phyloP scores from a whole-genome alignment of 2,888 invertebrate genomes.

The Philonicus albiceps region DNA sequence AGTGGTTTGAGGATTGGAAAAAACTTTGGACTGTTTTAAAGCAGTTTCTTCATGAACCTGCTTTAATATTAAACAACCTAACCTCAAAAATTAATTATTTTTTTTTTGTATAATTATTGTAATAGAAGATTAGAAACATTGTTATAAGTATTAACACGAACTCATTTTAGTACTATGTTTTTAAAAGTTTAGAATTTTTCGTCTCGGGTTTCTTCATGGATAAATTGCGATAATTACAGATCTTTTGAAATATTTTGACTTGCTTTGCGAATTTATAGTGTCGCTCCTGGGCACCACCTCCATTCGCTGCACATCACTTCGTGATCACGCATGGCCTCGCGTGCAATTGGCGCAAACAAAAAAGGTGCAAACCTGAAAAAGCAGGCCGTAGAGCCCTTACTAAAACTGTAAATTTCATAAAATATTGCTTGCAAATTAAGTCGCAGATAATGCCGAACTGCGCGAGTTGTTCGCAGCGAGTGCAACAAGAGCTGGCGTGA shows the following conservation, averaged over 20 bases:
- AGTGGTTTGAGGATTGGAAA: too few species aligned
- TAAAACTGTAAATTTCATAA: conserved; percentile 28
- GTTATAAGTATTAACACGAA: too few species aligned
- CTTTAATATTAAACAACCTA: too few species aligned
- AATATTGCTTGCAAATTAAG: conserved; percentile 31
- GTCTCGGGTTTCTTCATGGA: too few species aligned
- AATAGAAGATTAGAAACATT: too few species aligned
- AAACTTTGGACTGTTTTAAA: too few species aligned
- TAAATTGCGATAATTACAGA: background rate
- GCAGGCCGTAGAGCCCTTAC: background rate
- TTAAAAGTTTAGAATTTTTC: too few species aligned
- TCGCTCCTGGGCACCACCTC: background rate
- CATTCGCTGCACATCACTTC: background rate
- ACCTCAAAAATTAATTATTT: too few species aligned
- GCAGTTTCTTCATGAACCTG: too few species aligned
- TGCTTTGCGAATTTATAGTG: background rate
- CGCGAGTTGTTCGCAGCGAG: conserved; percentile 3
- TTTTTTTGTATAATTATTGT: too few species aligned
- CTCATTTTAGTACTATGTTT: too few species aligned
- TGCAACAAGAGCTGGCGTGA: conserved; percentile 7
- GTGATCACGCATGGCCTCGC: background rate
- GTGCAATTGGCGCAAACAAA: background rate
- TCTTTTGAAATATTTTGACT: conserved; percentile 16
- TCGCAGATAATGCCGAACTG: background rate
- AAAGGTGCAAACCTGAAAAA: conserved; percentile 1